A percentile compares a stretch with the other conserved stretches of the same genome.
Evolutionary conservation across 30 jellyfish, hydroid and myxozoan genomes (phyloP).

Genomic region (Mastigias papua): DNA sequence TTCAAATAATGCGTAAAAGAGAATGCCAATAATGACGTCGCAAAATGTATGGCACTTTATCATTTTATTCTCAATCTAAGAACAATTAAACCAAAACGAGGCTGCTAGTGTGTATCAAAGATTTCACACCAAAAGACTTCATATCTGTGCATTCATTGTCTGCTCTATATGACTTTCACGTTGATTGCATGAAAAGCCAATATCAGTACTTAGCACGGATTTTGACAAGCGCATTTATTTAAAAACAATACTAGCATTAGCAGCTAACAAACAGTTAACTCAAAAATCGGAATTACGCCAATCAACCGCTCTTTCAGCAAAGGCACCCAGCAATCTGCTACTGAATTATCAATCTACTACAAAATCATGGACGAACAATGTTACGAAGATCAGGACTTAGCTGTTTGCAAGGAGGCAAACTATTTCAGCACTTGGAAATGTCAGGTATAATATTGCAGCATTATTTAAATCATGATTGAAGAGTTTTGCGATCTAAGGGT

Average conservation of each 20-base stretch:
- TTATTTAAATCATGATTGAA: neutral
- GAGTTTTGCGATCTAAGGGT: too few species aligned
- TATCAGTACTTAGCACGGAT: conserved; percentile 25
- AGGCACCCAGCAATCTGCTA: too few species aligned
- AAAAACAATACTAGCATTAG: neutral
- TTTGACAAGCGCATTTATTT: neutral
- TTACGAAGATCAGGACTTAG: neutral
- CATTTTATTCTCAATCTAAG: too few species aligned
- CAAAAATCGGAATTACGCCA: too few species aligned
- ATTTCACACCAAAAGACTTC: neutral
- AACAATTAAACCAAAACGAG: neutral
- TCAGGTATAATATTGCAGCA: neutral
- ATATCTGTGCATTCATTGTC: neutral
- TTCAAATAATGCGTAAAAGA: too few species aligned
- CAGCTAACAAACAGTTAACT: neutral
- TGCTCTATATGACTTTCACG: neutral
- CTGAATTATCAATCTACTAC: too few species aligned
- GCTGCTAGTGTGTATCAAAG: neutral
- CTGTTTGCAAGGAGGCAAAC: neutral
- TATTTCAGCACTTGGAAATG: conserved; percentile 3
- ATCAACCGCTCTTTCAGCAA: too few species aligned
- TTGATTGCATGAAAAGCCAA: conserved; percentile 16
- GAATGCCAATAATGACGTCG: neutral
- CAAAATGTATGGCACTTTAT: neutral
- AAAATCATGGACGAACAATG: neutral